Evolutionary conservation across 2,113 vertebrate species (phyloP).

Genomic region (Sinocyclocheilus anophthalmus): DNA sequence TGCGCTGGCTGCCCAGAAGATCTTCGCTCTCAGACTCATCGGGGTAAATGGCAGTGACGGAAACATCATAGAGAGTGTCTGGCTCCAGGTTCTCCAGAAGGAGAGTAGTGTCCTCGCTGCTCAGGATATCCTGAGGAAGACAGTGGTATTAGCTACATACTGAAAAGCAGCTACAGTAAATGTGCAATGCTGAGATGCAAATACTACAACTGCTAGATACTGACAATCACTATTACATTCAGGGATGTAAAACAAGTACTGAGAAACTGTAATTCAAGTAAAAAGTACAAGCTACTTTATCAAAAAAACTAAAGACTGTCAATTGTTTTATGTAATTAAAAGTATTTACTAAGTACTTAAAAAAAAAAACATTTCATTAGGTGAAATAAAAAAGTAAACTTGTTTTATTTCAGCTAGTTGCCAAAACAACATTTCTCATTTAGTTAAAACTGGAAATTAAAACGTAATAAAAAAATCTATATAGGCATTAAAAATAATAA

Average conservation of each 20-base stretch:
- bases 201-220: neutral
- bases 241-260: neutral
- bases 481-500: too few species aligned
- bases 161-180: neutral
- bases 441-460: neutral
- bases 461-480: neutral
- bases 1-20: constrained; percentile 85
- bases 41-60: constrained; percentile 93
- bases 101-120: constrained; percentile 82
- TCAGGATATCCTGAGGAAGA: constrained; percentile 85
- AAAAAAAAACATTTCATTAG: too few species aligned
- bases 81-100: constrained; percentile 86
- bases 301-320: neutral
- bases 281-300: neutral
- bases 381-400: too few species aligned
- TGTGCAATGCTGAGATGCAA: neutral
- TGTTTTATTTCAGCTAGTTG: too few species aligned
- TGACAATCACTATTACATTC: neutral
- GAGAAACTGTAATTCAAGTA: neutral
- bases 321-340: too few species aligned
- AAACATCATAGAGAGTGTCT: constrained; percentile 89
- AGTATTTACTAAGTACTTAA: too few species aligned
- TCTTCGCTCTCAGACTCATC: constrained; percentile 97
- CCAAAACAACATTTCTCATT: too few species aligned
- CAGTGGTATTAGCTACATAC: neutral